Conservation (phyloP, 2,888 invertebrate species). For the Strigamia maritima region DNA sequence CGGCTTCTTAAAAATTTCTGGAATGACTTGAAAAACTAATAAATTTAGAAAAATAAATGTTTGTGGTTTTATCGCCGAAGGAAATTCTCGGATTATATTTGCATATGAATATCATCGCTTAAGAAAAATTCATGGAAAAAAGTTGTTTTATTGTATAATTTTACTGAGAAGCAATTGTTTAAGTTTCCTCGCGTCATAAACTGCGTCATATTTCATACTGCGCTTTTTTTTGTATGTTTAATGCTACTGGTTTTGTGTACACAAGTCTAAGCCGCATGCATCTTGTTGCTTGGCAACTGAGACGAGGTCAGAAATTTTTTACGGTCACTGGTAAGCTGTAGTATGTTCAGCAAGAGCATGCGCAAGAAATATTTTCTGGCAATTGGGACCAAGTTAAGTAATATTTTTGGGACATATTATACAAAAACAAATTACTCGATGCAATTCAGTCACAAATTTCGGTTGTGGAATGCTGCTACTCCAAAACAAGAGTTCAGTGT, state of each 20-base stretch:
- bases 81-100: neutral
- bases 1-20: neutral
- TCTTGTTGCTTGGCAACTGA: slow-evolving; percentile 11
- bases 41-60: neutral
- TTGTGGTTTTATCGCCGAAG: slow-evolving; percentile 3
- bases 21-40: neutral
- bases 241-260: neutral
- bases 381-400: too few relatives aligned
- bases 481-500: too few relatives aligned
- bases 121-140: neutral
- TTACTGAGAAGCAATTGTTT: neutral
- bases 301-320: neutral
- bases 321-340: neutral
- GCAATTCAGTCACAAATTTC: too few relatives aligned
- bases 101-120: neutral
- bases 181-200: neutral
- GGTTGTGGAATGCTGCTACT: too few relatives aligned
- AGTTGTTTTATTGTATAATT: neutral
- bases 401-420: too few relatives aligned
- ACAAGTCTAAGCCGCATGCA: neutral
- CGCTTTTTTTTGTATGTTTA: neutral
- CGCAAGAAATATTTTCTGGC: neutral
- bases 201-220: neutral
- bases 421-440: too few relatives aligned
- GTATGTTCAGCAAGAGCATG: neutral